Percentiles rank a stretch among this genome's conserved stretches.
Evolutionary conservation across 2,888 invertebrate genomes (phyloP).

Genomic region (Entomobrya multifasciata): DNA sequence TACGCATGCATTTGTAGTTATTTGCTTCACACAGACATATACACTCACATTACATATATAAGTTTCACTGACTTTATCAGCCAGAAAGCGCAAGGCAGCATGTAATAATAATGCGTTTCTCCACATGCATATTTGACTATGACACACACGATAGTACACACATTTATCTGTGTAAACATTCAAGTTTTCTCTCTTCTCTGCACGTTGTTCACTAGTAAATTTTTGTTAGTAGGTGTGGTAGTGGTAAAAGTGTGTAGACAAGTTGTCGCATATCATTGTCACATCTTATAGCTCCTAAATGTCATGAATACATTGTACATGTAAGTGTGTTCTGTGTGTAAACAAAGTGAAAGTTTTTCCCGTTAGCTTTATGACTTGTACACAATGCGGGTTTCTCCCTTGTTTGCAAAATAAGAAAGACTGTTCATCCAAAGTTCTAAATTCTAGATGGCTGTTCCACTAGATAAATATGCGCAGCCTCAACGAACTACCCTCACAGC

Average conservation of each 20-base stretch:
- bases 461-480: conserved; percentile 20
- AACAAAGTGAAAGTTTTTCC: conserved; percentile 61
- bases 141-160: conserved; percentile 31
- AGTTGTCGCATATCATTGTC: conserved; percentile 59
- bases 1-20: conserved; percentile 53
- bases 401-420: neutral
- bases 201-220: conserved; percentile 20
- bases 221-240: conserved; percentile 20
- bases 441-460: no score
- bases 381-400: conserved; percentile 3
- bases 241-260: conserved; percentile 35
- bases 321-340: conserved; percentile 30
- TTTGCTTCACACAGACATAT: conserved; percentile 31
- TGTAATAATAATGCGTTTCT: conserved; percentile 48
- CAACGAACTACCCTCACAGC: neutral
- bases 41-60: conserved; percentile 28
- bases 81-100: conserved; percentile 27
- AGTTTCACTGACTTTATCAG: conserved; percentile 30
- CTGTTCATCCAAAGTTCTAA: neutral
- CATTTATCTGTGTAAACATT: conserved; percentile 42
- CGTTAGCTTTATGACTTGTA: conserved; percentile 50
- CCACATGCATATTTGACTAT: neutral
- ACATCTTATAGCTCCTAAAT: conserved; percentile 50
- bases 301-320: conserved; percentile 25
- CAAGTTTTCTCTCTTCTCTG: conserved; percentile 16